phyloP scores from a whole-genome alignment of 2,797 vertebrate genomes.

The Bovichtus diacanthus region DNA sequence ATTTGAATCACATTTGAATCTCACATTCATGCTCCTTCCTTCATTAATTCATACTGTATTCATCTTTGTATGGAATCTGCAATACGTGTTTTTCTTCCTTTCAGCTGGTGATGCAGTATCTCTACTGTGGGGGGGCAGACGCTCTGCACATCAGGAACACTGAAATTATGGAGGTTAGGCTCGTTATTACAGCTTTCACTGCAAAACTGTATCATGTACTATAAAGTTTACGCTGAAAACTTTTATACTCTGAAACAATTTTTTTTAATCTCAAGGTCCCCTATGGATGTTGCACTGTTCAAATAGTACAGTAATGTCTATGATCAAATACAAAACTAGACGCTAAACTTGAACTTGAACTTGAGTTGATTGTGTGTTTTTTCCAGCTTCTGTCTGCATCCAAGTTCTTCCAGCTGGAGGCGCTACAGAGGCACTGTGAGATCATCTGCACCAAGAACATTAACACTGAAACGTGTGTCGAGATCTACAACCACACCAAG shows the following conservation, averaged over 20 bases:
- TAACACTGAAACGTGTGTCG: constrained; percentile 96
- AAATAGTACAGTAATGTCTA: background rate
- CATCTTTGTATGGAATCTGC: background rate
- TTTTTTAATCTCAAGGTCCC: background rate
- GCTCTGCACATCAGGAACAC: constrained; percentile 96
- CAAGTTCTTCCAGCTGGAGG: constrained; percentile 98
- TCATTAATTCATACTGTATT: background rate
- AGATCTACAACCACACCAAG: constrained; percentile 99
- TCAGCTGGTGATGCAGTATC: constrained; percentile 99
- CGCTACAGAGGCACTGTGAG: constrained; percentile 98
- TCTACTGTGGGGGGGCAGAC: constrained; percentile 96
- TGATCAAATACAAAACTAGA: background rate
- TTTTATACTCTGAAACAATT: background rate
- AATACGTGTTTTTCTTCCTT: constrained; percentile 40
- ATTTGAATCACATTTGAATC: background rate
- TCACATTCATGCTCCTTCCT: background rate
- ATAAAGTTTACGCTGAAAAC: background rate
- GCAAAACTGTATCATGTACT: background rate
- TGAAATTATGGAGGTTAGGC: constrained; percentile 95
- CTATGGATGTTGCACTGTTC: background rate
- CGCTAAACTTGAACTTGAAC: background rate
- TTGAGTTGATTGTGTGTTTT: background rate
- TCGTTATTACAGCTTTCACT: background rate
- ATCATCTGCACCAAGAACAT: constrained; percentile 98
- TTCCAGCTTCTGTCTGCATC: constrained; percentile 95